A percentile compares a stretch with the other conserved stretches of the same genome.
Evolutionary conservation across 2,113 vertebrate species (phyloP).

Genomic region (Peromyscus maniculatus): DNA sequence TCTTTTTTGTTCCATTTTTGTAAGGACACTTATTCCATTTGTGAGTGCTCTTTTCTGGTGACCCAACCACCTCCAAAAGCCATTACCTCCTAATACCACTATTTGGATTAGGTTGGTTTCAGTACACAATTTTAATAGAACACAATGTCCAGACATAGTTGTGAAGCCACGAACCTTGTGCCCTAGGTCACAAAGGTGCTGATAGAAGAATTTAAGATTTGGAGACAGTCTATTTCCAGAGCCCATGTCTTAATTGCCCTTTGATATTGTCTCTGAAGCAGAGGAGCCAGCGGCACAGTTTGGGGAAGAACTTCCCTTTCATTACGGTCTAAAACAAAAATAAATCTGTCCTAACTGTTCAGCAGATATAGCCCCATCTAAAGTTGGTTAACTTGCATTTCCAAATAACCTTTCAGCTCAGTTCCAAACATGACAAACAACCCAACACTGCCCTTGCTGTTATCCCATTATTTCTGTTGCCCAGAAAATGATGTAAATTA

Average conservation of each 20-base stretch:
- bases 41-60: not conserved
- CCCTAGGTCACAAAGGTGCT: not conserved
- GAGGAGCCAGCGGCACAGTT: not conserved
- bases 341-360: not conserved
- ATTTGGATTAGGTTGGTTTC: not conserved
- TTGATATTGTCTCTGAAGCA: not conserved
- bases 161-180: not conserved
- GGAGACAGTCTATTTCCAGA: not conserved
- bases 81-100: not conserved
- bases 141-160: not conserved
- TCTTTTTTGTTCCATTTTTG: not conserved
- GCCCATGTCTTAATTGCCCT: not conserved
- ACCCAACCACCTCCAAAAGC: not conserved
- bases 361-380: not conserved
- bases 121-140: not conserved
- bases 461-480: not conserved
- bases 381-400: not conserved
- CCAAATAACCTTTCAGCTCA: not conserved
- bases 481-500: slow-evolving; percentile 25
- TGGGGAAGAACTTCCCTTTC: slow-evolving; percentile 9
- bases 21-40: not conserved
- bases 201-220: slow-evolving; percentile 8
- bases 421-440: not conserved
- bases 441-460: not conserved
- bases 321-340: not conserved